These are phyloP conservation scores for Pogonus chalceus DNA, from an alignment of 1,140 invertebrate species.

Conservation along the genomic window DNA sequence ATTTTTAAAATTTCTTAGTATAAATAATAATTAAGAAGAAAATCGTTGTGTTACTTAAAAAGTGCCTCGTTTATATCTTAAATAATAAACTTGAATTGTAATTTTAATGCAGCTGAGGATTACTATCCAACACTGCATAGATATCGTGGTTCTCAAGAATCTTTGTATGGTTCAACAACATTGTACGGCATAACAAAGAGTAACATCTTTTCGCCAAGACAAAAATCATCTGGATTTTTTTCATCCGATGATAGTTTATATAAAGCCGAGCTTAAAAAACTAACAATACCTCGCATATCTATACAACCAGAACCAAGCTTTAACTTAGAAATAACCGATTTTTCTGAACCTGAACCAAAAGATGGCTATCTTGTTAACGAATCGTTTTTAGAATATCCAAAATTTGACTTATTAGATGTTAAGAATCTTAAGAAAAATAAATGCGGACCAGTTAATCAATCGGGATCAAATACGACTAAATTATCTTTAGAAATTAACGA, in stretches of 20 bases:
- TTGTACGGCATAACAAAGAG: constrained; percentile 17
- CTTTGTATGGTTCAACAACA: too few relatives aligned
- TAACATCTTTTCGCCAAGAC: constrained; percentile 26
- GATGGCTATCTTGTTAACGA: constrained; percentile 27
- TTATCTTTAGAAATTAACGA: constrained; percentile 26
- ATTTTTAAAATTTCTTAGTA: constrained; percentile 22
- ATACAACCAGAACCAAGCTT: constrained; percentile 28
- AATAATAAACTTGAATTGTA: constrained; percentile 11
- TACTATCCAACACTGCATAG: constrained; percentile 21
- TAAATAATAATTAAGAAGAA: too few relatives aligned
- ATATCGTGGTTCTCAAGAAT: constrained; percentile 26
- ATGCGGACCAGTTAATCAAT: neutral
- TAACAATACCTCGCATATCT: constrained; percentile 29
- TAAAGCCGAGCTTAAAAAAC: constrained; percentile 25
- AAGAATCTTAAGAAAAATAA: neutral
- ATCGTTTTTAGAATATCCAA: neutral
- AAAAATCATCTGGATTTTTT: constrained; percentile 31
- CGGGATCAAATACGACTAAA: neutral
- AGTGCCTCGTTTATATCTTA: neutral
- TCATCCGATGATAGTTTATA: constrained; percentile 31
- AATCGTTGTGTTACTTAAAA: neutral
- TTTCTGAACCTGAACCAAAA: constrained; percentile 28
- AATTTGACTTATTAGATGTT: neutral
- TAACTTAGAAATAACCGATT: constrained; percentile 31
- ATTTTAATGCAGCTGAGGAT: constrained; percentile 33